Percentiles rank a stretch among this genome's conserved stretches.
Evolutionary conservation across 37 sponge, comb jelly and placozoan species (phyloP).

Genomic region (Hexactinellida sp.): DNA sequence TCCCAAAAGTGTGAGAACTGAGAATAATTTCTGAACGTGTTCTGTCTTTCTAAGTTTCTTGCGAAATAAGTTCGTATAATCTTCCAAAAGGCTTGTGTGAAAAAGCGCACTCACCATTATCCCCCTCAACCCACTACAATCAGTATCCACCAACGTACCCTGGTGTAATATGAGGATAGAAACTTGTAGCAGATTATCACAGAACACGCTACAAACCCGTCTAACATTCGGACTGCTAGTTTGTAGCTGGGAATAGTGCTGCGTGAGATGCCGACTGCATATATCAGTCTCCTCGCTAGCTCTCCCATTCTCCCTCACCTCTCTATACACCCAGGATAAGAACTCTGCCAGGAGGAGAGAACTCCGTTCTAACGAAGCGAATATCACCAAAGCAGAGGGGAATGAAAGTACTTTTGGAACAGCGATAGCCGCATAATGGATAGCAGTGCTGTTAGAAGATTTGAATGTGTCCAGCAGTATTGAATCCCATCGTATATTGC

Average conservation of each 20-base stretch:
- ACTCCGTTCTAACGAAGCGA: not conserved
- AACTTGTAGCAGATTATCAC: not conserved
- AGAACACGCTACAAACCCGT: not conserved
- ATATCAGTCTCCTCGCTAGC: not conserved
- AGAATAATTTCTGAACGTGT: not conserved
- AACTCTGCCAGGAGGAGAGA: not conserved
- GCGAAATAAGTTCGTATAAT: not conserved
- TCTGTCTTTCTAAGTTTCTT: constrained; percentile 5
- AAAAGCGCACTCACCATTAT: not conserved
- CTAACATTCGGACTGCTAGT: not conserved
- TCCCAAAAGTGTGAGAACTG: not conserved
- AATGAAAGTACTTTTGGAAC: not conserved
- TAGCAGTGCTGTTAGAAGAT: not conserved
- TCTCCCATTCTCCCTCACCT: not conserved
- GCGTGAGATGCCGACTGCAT: not conserved
- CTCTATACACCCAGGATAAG: not conserved
- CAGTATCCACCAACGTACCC: not conserved
- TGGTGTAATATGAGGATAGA: not conserved
- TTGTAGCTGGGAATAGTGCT: not conserved
- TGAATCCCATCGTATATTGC: not conserved
- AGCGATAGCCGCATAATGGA: not conserved
- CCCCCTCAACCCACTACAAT: not conserved
- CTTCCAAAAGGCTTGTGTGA: not conserved
- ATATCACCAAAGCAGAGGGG: not conserved
- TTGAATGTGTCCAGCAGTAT: not conserved